Conservation (phyloP, 1,140 invertebrate species). For the Sarcophaga peregrina region DNA sequence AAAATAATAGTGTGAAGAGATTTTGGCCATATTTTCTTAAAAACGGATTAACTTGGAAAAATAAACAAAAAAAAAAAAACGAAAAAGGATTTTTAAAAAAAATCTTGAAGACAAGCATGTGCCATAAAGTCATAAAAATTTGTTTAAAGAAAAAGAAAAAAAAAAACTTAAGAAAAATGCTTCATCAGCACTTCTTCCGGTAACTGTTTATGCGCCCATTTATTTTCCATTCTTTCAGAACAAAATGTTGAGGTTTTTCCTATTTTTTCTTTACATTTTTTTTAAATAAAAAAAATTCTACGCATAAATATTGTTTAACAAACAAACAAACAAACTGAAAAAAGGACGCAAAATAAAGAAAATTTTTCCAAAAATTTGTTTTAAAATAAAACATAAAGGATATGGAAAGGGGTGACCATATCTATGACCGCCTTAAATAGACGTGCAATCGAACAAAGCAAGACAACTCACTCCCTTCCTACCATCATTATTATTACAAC, state of each 20-base stretch:
- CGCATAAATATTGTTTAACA: neutral
- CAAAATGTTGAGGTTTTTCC: neutral
- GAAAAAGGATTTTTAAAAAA: neutral
- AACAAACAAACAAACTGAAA: neutral
- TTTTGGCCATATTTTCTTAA: neutral
- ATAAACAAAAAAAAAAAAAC: neutral
- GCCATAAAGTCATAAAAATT: conserved; percentile 20
- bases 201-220: neutral
- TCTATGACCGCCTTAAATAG: no score
- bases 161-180: neutral
- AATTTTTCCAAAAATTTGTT: no score
- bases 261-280: neutral
- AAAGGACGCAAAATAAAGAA: no score
- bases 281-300: neutral
- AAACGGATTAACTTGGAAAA: neutral
- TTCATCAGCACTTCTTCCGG: conserved; percentile 15
- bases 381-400: no score
- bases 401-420: no score
- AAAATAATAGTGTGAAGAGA: neutral
- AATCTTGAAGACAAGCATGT: neutral
- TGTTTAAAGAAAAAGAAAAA: neutral
- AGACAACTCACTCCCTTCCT: no score
- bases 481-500: no score
- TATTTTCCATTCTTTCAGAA: neutral
- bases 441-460: no score